Evolutionary conservation across 2,888 invertebrate species (phyloP).

Genomic region (Azorinus chamasolen): DNA sequence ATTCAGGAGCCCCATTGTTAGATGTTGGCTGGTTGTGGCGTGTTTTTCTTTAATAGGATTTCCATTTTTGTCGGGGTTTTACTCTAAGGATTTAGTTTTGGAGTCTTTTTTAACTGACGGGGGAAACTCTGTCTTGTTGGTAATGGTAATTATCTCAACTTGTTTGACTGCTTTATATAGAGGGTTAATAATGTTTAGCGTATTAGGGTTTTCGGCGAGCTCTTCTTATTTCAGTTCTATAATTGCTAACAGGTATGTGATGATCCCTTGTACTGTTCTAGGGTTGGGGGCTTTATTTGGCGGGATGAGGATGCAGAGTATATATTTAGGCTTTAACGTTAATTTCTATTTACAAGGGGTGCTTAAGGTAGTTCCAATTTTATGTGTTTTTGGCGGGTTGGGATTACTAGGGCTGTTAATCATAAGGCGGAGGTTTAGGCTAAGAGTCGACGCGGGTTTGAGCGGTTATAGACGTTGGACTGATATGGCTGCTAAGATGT

Average conservation of each 20-base stretch:
- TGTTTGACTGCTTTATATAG: conserved; percentile 5
- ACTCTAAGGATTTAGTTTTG: conserved; percentile 80
- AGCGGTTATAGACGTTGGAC: too few species aligned
- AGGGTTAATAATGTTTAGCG: not conserved
- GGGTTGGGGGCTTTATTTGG: not conserved
- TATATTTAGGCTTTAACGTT: not conserved
- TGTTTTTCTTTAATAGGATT: conserved; percentile 72
- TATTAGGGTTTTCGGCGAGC: too few species aligned
- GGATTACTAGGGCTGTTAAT: too few species aligned
- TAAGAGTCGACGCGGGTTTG: too few species aligned
- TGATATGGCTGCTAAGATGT: too few species aligned
- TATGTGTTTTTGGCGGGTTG: too few species aligned
- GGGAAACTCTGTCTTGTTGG: not conserved
- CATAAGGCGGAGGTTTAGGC: too few species aligned
- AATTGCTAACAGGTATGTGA: not conserved
- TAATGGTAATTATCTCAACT: conserved; percentile 13
- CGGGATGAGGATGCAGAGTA: not conserved
- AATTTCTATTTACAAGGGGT: too few species aligned
- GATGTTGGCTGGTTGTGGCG: conserved; percentile 60
- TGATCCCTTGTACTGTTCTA: not conserved
- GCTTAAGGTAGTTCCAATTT: too few species aligned
- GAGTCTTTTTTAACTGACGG: conserved; percentile 43
- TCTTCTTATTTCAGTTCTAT: too few species aligned
- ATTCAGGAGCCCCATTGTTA: conserved; percentile 72
- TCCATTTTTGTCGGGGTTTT: conserved; percentile 81